Conservation (phyloP, 1,140 invertebrate genomes). For the Macrobrachium nipponense region DNA sequence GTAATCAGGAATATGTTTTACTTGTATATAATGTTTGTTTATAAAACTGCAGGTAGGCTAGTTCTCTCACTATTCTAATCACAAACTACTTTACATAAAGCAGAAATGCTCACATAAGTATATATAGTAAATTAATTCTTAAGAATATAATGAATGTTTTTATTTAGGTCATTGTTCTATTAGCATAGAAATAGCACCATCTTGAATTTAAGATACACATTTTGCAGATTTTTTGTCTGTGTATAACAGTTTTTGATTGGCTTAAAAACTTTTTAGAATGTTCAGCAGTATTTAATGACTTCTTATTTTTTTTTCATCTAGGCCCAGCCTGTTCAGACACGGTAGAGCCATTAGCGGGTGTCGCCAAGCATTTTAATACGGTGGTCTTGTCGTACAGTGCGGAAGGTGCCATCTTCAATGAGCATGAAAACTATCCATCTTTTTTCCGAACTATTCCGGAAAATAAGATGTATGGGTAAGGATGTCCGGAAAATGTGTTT, state of each 20-base stretch:
- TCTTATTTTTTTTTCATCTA: conserved; percentile 64
- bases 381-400: conserved; percentile 85
- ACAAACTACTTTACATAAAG: too few relatives aligned
- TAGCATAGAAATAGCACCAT: too few relatives aligned
- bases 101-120: too few relatives aligned
- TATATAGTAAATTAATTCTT: too few relatives aligned
- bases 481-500: too few relatives aligned
- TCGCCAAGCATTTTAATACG: conserved; percentile 81
- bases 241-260: background rate
- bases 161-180: too few relatives aligned
- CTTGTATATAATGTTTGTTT: too few relatives aligned
- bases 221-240: background rate
- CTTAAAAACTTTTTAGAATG: background rate
- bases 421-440: conserved; percentile 80
- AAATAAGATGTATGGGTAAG: conserved; percentile 79
- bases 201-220: too few relatives aligned
- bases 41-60: too few relatives aligned
- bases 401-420: conserved; percentile 71
- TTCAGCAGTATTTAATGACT: conserved; percentile 7
- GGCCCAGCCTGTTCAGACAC: conserved; percentile 87
- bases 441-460: conserved; percentile 87
- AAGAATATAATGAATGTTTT: too few relatives aligned
- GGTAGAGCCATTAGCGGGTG: conserved; percentile 83
- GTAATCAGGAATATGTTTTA: too few relatives aligned
- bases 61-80: too few relatives aligned